phyloP scores from a whole-genome alignment of 2,888 invertebrate species.

The Machimus atricapillus region DNA sequence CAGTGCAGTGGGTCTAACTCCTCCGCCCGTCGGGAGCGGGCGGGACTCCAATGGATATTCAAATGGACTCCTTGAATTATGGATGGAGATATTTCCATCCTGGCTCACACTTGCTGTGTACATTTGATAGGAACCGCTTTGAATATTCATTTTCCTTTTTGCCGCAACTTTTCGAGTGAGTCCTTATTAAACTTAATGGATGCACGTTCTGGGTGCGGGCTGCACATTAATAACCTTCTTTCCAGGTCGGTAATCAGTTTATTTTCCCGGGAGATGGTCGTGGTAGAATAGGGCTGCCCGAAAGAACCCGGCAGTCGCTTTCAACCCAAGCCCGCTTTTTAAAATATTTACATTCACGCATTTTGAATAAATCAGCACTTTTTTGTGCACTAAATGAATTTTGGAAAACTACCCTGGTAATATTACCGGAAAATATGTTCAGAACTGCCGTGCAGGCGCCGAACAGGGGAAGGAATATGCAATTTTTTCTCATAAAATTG shows the following conservation, averaged over 20 bases:
- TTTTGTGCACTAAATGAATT: not conserved
- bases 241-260: not conserved
- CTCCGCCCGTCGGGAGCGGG: not conserved
- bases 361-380: not conserved
- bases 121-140: not conserved
- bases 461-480: too few species aligned
- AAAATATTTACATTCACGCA: not conserved
- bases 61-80: slow-evolving; percentile 14
- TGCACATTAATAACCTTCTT: not conserved
- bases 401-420: not conserved
- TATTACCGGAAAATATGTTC: not conserved
- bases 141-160: slow-evolving; percentile 16
- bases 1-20: not conserved
- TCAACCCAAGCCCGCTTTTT: not conserved
- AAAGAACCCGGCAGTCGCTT: not conserved
- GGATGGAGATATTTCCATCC: slow-evolving; percentile 8
- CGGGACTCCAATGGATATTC: not conserved
- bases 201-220: not conserved
- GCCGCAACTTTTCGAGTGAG: not conserved
- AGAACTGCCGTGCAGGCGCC: not conserved
- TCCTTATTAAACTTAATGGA: slow-evolving; percentile 11
- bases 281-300: not conserved
- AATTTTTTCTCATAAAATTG: too few species aligned
- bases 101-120: not conserved
- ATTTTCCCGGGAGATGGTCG: not conserved